Evolutionary conservation across 2,888 invertebrate species (phyloP), one percentile per base, ranked within the genome.

Genomic region (Phortica magna): DNA sequence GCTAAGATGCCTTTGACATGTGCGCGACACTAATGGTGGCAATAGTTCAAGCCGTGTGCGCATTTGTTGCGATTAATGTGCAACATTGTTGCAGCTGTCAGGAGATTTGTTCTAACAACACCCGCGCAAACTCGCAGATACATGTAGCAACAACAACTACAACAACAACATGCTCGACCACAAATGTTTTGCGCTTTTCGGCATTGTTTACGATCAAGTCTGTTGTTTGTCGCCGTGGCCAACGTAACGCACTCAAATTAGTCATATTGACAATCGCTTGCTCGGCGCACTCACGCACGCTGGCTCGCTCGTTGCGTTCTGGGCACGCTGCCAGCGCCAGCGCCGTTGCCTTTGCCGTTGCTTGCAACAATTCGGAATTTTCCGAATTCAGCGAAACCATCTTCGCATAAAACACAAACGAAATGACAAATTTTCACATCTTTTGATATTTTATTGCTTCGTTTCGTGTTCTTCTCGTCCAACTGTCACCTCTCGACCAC

Each of bases 221-320:
- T 70, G 19, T 43, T 70, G 43, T 48, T 22, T 61, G 61, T 22
- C 10, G 22, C 9, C 22, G 17, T 22, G 17, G 61, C 10, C 19
- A 61, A 61, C 61, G 17, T 59, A 59, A 12, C 22, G 10, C n/a
- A 61, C 61, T 77, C 80, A 83, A 84, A 82, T 83, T 83, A 84
- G 83, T 83, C 84, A 78, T 70, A 59, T 70, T 73, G 43, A 76
- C 68, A 79, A 81, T 81, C 78, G 73, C 73, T 77, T 79, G 78
- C 78, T 82, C 80, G 82, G 79, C 82, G 82, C 83, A 83, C 31
- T 31, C 31, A 31, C 31, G 31, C 31, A 31, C 31, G 31, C 1
- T 31, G 5, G 5, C 31, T 31, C 79, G 82, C 76, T 61, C 39
- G 12, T 73, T 43, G 42, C 41, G 74, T 76, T 67, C 79, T 68